These are phyloP conservation scores for Carassius carassius DNA, from an alignment of 2,113 vertebrate species.

Conservation along the genomic window DNA sequence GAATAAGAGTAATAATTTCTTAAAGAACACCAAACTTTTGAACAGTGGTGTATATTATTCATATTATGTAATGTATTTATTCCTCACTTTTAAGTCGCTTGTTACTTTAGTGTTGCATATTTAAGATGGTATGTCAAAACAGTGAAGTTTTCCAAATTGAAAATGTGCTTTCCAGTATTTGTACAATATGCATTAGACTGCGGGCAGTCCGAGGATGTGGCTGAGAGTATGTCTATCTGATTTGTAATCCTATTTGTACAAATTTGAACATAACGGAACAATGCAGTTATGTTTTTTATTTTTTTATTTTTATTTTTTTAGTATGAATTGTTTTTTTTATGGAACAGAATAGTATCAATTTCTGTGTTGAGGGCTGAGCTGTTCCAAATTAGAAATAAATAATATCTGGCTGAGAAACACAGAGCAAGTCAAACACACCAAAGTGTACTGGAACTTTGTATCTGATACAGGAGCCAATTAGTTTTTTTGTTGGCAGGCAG, in stretches of 20 bases:
- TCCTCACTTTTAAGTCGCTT: background rate
- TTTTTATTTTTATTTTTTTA: too few species aligned
- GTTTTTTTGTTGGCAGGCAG: background rate
- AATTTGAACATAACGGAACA: background rate
- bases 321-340: background rate
- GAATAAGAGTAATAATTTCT: background rate
- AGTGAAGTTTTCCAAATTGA: background rate
- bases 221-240: background rate
- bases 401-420: background rate
- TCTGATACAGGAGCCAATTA: constrained; percentile 2
- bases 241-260: background rate
- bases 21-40: background rate
- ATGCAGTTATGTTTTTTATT: background rate
- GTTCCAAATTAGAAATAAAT: background rate
- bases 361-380: background rate
- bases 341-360: background rate
- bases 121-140: background rate
- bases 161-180: background rate
- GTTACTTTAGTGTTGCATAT: background rate
- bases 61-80: background rate
- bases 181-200: background rate
- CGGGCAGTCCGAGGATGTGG: background rate
- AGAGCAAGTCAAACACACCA: background rate
- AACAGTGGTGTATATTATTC: background rate
- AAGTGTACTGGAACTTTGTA: background rate